Evolutionary conservation across 2,888 invertebrate genomes (phyloP), one percentile per base, ranked within the genome.

Genomic region (Dascillus cervinus): DNA sequence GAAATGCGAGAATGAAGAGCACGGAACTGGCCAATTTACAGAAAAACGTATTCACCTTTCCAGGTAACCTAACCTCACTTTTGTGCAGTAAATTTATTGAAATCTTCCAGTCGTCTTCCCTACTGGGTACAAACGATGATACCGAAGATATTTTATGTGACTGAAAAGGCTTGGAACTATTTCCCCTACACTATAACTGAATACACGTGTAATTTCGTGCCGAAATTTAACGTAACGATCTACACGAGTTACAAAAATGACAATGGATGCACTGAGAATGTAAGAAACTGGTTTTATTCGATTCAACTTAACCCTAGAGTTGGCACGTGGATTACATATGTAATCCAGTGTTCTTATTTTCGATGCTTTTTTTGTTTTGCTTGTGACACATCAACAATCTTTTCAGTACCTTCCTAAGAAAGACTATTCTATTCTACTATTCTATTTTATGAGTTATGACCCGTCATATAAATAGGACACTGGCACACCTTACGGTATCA

Each of bases 161-260:
- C 84, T 34, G 92, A 92, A 65, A 91, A 90, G 59, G 88, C 91
- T 8, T 92, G 91, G 91, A 92, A 94, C 64, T 92, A 85, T 65
- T 94, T 89, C 67, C 92, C 92, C 6, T 88, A 77, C 52, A 91
- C 91, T 11, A 77, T 85, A 29, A 91, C 66, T 72, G 85, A 85
- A 61, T 85, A 85, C 53, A 82, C 82, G 88, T 91, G 92, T 67
- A 92, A 91, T 4, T 90, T 91, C 55, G 71, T 91, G 51, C 90
- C 90, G 47, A 83, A 84, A 57, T 83, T 90, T 55, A 72, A 77
- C 52, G 83, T 91, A 55, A 77, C 80, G 29, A 91, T 94, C 43
- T 82, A 86, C 66, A 91, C 92, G 11, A 77, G 79, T 55, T 94
- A 90, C 67, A 90, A 91, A 67, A 77, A 92, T 59, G 89, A 92